phyloP scores from a whole-genome alignment of 2,113 vertebrate genomes.

The Apteryx owenii region DNA sequence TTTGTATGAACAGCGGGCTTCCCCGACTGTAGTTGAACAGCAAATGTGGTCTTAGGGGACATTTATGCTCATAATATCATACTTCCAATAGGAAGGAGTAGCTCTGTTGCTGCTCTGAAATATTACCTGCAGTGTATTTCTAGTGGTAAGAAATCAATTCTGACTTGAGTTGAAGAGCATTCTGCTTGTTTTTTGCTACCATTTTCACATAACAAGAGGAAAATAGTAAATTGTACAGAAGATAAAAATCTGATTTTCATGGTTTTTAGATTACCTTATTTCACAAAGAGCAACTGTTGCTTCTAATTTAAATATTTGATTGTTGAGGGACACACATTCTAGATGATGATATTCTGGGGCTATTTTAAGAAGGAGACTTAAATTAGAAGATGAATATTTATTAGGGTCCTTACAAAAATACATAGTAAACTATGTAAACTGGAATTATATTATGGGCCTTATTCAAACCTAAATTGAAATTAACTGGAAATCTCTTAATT shows the following conservation, averaged over 20 bases:
- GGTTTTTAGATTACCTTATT: background rate
- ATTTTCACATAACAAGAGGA: background rate
- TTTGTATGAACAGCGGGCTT: rapidly evolving
- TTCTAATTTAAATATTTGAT: background rate
- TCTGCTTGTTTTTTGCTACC: background rate
- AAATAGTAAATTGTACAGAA: background rate
- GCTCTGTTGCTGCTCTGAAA: background rate
- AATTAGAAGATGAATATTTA: background rate
- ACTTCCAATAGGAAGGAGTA: background rate
- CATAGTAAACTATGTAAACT: background rate
- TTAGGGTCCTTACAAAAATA: background rate
- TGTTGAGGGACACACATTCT: background rate
- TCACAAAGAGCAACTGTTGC: background rate
- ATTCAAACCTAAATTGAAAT: background rate
- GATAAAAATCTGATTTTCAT: background rate
- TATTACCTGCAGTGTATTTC: background rate
- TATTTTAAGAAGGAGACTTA: background rate
- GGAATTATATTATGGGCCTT: background rate
- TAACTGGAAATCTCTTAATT: background rate
- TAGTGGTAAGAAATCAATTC: background rate
- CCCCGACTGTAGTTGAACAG: background rate
- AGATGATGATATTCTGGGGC: background rate
- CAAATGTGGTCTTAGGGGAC: background rate
- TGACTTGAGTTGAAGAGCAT: background rate
- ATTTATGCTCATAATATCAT: background rate